These are phyloP conservation scores for Dryas iulia DNA, from an alignment of 1,140 invertebrate genomes.

Conservation along the genomic window DNA sequence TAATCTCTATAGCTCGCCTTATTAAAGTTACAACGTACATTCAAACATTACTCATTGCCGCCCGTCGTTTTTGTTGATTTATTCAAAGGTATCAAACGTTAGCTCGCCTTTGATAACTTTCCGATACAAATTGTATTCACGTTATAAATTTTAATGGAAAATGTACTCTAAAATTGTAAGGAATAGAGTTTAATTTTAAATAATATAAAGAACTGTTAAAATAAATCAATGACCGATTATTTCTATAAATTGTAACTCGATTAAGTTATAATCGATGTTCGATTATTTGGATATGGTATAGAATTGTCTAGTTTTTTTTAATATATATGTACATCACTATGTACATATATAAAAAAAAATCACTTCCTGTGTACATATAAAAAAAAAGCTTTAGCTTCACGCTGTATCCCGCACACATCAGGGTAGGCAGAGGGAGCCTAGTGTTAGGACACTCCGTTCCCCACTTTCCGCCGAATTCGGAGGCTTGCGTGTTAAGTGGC, in stretches of 20 bases:
- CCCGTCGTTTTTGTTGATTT: conserved; percentile 77
- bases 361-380: too few species aligned
- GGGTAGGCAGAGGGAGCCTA: neutral
- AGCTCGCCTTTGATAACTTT: conserved; percentile 61
- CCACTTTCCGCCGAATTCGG: neutral
- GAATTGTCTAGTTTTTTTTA: conserved; percentile 5
- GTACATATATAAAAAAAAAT: too few species aligned
- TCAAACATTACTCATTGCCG: conserved; percentile 69
- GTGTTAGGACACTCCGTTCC: neutral
- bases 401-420: neutral
- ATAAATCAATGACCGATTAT: conserved; percentile 77
- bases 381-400: neutral
- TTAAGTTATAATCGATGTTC: conserved; percentile 76
- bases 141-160: conserved; percentile 30
- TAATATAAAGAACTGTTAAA: neutral
- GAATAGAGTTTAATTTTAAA: conserved; percentile 26
- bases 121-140: conserved; percentile 68
- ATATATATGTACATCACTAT: neutral
- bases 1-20: conserved; percentile 41
- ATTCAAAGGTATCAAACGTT: conserved; percentile 70
- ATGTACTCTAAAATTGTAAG: conserved; percentile 27
- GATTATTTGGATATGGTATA: conserved; percentile 25
- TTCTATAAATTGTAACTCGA: conserved; percentile 79
- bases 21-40: conserved; percentile 57
- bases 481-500: neutral